Base-by-base conservation (phyloP, 2,113 vertebrate genomes). In the Ictidomys tridecemlineatus region DNA sequence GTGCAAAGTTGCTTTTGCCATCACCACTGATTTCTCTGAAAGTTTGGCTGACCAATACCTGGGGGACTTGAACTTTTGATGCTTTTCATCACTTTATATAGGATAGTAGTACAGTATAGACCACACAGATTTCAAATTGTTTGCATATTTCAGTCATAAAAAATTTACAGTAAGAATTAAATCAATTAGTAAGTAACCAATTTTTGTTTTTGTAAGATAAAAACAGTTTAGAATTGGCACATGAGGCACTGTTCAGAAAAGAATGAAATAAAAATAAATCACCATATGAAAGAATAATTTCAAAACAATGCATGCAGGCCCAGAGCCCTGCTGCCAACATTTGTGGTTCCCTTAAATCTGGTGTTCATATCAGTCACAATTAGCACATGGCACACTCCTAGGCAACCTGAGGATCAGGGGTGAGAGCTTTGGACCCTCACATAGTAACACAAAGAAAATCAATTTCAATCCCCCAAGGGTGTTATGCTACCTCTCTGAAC, bases 391-490 rank as follows among this genome's bases (percentile, higher is more conserved):
- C 92, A 67, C 86, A 92, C 56, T 93, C 90, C 92, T 92, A 69
- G 96, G 89, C 79, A 42, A 84, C 39, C 8, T 1, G 70, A 12
- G 22, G 70, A 92, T 92, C 86, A 94, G 28, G 91, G 92, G 94
- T 93, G 76, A 97, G 77, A 63, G 95, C 94, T 96, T 93, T 70
- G 86, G 95, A 94, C 94, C 97, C 98, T 98, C 95, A 92, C 96
- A 96, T 90, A 91, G 93, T 94, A 98, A 98, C 94, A 74, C 92
- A 97, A 98, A 98, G 96, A 98, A 98, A 98, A 98, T 98, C 98
- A 98, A 98, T 98, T 98, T 98, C 97, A 97, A 93, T 98, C 97
- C 98, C 98, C 98, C 94, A 87, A n/a, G 72, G 98, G 98, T 94
- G 98, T 97, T 96, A 92, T 95, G 77, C 88, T 96, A 94, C 96